Conservation (phyloP, 2,888 invertebrate genomes). For the Drosophila niveifrons region DNA sequence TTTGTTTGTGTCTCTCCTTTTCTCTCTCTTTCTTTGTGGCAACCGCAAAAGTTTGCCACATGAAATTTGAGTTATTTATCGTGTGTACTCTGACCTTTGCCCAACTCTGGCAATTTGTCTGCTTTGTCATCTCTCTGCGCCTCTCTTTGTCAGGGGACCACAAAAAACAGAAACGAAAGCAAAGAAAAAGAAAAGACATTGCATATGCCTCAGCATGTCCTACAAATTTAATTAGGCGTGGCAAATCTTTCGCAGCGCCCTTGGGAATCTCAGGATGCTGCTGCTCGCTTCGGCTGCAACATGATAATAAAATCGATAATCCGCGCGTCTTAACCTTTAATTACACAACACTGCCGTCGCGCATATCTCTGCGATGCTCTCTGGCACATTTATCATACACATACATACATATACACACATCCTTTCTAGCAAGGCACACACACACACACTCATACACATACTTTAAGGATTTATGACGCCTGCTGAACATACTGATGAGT, state of each 20-base stretch:
- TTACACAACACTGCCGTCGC: constrained; percentile 51
- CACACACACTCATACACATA: constrained; percentile 4
- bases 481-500: constrained; percentile 65
- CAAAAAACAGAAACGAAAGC: too few species aligned
- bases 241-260: constrained; percentile 32
- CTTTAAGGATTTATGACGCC: constrained; percentile 62
- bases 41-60: constrained; percentile 29
- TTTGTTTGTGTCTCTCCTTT: background rate
- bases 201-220: constrained; percentile 13
- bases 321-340: constrained; percentile 62
- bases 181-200: constrained; percentile 10
- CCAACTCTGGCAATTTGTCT: constrained; percentile 44
- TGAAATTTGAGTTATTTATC: constrained; percentile 61
- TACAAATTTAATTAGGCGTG: constrained; percentile 63
- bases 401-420: constrained; percentile 3
- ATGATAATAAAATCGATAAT: constrained; percentile 72
- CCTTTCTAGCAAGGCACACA: background rate
- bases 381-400: constrained; percentile 1
- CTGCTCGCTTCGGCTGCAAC: constrained; percentile 27
- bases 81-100: constrained; percentile 63
- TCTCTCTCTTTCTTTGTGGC: background rate
- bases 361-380: background rate
- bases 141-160: constrained; percentile 6
- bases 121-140: background rate
- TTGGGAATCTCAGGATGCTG: constrained; percentile 14